Percentiles rank a stretch among this genome's conserved stretches.
These are phyloP conservation scores for Agrotis puta DNA, from an alignment of 2,888 invertebrate genomes.

Conservation along the genomic window DNA sequence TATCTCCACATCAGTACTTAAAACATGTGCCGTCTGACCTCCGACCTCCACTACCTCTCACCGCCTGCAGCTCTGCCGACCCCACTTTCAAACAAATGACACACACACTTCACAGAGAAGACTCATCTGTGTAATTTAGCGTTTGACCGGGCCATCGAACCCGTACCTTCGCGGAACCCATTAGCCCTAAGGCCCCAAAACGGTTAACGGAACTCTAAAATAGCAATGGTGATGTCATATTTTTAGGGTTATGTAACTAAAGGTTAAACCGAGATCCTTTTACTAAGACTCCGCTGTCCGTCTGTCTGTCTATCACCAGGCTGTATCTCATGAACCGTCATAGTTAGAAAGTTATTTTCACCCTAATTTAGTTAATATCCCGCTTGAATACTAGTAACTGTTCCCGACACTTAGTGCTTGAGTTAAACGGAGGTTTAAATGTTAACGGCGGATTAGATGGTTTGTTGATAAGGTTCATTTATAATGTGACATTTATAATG, in stretches of 20 bases:
- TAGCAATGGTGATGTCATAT: constrained; percentile 37
- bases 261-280: too few species aligned
- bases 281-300: too few species aligned
- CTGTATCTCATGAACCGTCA: too few species aligned
- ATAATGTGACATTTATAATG: constrained; percentile 14
- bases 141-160: constrained; percentile 62
- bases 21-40: background rate
- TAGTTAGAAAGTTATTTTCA: too few species aligned
- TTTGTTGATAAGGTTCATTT: constrained; percentile 9
- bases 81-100: constrained; percentile 59
- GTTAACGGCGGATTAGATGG: constrained; percentile 35
- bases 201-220: constrained; percentile 58
- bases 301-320: too few species aligned
- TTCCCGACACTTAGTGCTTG: constrained; percentile 35
- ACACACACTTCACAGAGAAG: constrained; percentile 42
- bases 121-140: constrained; percentile 61
- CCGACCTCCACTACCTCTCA: constrained; percentile 1
- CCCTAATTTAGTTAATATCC: constrained; percentile 26
- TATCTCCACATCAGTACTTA: background rate
- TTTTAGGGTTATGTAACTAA: constrained; percentile 2
- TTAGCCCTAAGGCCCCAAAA: constrained; percentile 61
- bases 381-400: constrained; percentile 39
- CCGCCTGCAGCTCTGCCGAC: constrained; percentile 46
- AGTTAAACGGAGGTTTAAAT: constrained; percentile 33
- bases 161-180: constrained; percentile 60